Conservation (phyloP, 2,797 vertebrate genomes). For the Intellagama lesueurii region DNA sequence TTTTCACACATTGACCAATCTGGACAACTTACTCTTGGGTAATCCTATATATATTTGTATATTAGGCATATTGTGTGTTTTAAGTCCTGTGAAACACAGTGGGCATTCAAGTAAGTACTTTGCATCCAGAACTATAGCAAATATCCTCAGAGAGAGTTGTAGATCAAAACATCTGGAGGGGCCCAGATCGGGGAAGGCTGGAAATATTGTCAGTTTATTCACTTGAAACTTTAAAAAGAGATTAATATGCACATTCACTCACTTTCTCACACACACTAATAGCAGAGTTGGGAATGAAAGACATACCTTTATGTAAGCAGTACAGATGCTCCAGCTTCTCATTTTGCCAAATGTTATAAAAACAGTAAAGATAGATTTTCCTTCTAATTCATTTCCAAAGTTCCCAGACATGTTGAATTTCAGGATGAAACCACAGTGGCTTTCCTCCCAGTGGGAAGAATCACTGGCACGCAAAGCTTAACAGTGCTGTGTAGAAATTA, state of each 20-base stretch:
- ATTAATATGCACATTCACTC: not conserved
- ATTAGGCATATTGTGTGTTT: no score
- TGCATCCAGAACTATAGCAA: no score
- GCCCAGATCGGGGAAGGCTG: no score
- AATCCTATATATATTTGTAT: no score
- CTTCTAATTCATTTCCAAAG: not conserved
- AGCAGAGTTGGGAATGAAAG: not conserved
- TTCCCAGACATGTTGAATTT: conserved; percentile 4
- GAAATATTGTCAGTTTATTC: not conserved
- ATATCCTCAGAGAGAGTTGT: no score
- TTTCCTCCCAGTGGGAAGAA: not conserved
- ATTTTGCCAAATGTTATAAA: not conserved
- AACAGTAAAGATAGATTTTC: not conserved
- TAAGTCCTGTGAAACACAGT: no score
- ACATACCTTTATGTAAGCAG: not conserved
- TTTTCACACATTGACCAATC: no score
- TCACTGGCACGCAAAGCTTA: not conserved
- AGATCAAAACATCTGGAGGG: no score
- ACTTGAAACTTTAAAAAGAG: not conserved
- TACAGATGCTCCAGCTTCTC: not conserved
- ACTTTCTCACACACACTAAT: not conserved
- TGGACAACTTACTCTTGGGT: no score
- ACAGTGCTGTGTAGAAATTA: not conserved
- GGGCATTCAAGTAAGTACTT: no score
- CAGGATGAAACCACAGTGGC: not conserved